Evolutionary conservation across 1,140 invertebrate genomes (phyloP), one percentile per base, ranked within the genome.

Genomic region (Prorops nasuta): DNA sequence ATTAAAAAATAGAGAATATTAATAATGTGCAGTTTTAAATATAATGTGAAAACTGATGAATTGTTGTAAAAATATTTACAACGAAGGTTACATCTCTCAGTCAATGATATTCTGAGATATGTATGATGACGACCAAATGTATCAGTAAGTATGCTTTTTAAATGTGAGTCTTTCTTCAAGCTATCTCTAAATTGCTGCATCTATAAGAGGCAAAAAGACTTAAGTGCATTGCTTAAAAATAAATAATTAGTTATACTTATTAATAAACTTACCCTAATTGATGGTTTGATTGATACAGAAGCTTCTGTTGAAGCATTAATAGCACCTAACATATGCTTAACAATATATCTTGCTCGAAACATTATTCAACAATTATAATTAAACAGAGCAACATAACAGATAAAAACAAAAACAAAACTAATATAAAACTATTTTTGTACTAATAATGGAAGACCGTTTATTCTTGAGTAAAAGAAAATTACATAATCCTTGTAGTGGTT

Each of bases 21-120:
- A 6, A 7, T 28, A 7, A 28, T 38, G 12, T 37, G 12, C 19
- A 10, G 12, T 22, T 19, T 46, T 20, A 44, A 36, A 37, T 3
- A 48, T 37, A 42, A 7, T 36, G 8, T 21, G 10, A 43, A 37
- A 16, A 56, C 9, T 32, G 16, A 3, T 45, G 9, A 19, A 34
- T 58, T 32, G 4, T 38, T 16, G 3, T 46, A 22, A 24, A 38
- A 49, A 34, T 51, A 79, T 84, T 85, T 85, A 95, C 96, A 99
- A 83, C 97, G 81, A 38, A 99, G 83, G 78, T 98, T 98, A 70
- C 97, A 99, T 51, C 86, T 81, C 75, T 99, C 97, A 2, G 94
- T 98, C 12, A 99, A 74, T 0, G 96, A 98, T 61, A 99, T 97
- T 49, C 97, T 80, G 12, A 99, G 79, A 71, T 99, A 98, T 46